phyloP scores from a whole-genome alignment of 2,888 invertebrate species.

The Aelia acuminata region DNA sequence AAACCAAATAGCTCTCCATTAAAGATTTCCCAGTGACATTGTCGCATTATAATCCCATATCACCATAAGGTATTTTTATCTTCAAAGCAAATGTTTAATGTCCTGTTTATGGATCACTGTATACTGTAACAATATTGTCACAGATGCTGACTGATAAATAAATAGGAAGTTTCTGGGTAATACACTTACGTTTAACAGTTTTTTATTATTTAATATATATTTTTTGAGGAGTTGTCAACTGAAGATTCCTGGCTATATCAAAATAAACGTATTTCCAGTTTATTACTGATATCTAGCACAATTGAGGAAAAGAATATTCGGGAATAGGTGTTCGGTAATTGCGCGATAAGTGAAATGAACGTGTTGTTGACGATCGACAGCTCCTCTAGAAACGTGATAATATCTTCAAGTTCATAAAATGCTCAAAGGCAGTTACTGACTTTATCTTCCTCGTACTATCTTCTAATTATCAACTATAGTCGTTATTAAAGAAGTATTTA shows the following conservation, averaged over 20 bases:
- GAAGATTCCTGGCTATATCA: not conserved
- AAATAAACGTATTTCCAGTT: not conserved
- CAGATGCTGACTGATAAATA: constrained; percentile 1
- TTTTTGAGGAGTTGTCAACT: not conserved
- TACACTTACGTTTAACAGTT: not conserved
- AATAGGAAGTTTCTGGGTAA: not conserved
- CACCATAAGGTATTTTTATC: not conserved
- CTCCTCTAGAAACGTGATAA: not conserved
- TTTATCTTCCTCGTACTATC: not conserved
- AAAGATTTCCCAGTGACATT: too few relatives aligned
- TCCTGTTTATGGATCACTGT: not conserved
- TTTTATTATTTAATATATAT: not conserved
- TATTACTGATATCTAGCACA: not conserved
- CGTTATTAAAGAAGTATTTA: not conserved
- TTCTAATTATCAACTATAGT: not conserved
- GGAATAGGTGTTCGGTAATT: not conserved
- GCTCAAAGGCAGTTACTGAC: not conserved
- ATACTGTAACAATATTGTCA: constrained; percentile 29
- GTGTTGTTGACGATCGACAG: not conserved
- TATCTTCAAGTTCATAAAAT: not conserved
- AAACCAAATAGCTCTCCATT: too few relatives aligned
- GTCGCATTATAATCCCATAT: not conserved
- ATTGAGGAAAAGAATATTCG: not conserved
- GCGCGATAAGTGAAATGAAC: constrained; percentile 13
- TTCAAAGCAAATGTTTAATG: not conserved